A percentile compares a stretch with the other conserved stretches of the same genome.
Conservation (phyloP, 2,888 invertebrate genomes). For the Synanthedon formicaeformis region DNA sequence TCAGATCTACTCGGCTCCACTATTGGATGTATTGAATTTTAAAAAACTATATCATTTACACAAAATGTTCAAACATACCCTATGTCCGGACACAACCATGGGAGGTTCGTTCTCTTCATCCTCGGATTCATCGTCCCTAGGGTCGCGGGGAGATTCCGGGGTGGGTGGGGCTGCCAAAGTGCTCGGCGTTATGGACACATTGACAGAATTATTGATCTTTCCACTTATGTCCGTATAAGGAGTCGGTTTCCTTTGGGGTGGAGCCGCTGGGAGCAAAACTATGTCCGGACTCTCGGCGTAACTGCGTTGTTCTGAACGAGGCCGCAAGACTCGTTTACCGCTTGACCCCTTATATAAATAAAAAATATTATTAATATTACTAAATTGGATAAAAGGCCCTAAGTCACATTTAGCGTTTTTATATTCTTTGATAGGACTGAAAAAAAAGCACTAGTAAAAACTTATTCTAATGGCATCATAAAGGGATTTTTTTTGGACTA, state of each 20-base stretch:
- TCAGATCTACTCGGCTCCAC: no score
- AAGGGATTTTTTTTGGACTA: no score
- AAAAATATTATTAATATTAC: background rate
- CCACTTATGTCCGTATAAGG: conserved; percentile 51
- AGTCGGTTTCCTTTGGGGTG: conserved; percentile 51
- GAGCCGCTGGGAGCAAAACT: conserved; percentile 72
- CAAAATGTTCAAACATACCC: conserved; percentile 45
- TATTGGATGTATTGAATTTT: no score
- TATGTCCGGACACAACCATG: conserved; percentile 76
- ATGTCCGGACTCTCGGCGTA: conserved; percentile 88
- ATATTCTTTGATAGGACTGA: no score
- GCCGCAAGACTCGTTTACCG: conserved; percentile 80
- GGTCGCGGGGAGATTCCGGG: conserved; percentile 54
- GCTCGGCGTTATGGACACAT: conserved; percentile 72
- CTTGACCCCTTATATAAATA: conserved; percentile 36
- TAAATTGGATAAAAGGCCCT: background rate
- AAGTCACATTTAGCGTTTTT: no score
- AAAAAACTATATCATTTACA: background rate
- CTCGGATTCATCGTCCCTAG: conserved; percentile 69
- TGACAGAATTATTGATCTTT: conserved; percentile 67
- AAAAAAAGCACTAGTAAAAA: no score
- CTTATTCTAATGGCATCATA: no score
- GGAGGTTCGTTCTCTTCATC: conserved; percentile 75
- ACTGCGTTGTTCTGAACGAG: conserved; percentile 84
- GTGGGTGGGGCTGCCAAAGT: conserved; percentile 57